These are phyloP conservation scores for Cotesia typhae DNA, from an alignment of 1,140 invertebrate species.

Conservation along the genomic window DNA sequence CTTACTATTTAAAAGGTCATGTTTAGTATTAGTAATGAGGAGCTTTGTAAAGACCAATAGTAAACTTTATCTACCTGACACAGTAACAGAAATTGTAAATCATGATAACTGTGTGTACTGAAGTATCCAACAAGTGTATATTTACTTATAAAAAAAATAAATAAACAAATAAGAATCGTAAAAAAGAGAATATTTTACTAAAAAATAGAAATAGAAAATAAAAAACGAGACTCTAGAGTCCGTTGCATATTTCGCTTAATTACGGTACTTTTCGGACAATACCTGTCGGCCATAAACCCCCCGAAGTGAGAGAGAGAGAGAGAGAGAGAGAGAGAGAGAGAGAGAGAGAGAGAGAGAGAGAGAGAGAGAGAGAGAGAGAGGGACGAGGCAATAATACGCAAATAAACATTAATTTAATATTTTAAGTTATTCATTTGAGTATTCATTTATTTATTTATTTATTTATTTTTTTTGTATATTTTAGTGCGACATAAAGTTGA, in stretches of 20 bases:
- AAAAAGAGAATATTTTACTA: not conserved
- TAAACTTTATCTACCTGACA: no score
- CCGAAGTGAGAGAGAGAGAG: not conserved
- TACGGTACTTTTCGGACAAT: slow-evolving; percentile 21
- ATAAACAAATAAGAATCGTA: not conserved
- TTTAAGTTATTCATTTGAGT: not conserved
- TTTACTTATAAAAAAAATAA: not conserved
- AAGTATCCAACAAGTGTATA: not conserved
- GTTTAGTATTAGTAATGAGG: no score
- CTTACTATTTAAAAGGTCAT: no score
- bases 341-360: no score
- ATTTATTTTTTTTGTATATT: not conserved
- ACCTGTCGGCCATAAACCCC: slow-evolving; percentile 23
- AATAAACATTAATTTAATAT: not conserved
- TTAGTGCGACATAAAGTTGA: not conserved
- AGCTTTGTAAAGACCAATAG: no score
- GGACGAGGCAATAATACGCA: not conserved
- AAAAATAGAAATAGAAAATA: not conserved
- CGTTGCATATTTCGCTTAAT: slow-evolving; percentile 31
- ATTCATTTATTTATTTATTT: not conserved
- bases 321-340: no score
- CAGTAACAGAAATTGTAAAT: no score
- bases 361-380: not conserved
- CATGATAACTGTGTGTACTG: slow-evolving; percentile 17
- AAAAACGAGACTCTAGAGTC: not conserved